Conservation (phyloP, 1,140 invertebrate genomes). For the Agrilus planipennis region DNA sequence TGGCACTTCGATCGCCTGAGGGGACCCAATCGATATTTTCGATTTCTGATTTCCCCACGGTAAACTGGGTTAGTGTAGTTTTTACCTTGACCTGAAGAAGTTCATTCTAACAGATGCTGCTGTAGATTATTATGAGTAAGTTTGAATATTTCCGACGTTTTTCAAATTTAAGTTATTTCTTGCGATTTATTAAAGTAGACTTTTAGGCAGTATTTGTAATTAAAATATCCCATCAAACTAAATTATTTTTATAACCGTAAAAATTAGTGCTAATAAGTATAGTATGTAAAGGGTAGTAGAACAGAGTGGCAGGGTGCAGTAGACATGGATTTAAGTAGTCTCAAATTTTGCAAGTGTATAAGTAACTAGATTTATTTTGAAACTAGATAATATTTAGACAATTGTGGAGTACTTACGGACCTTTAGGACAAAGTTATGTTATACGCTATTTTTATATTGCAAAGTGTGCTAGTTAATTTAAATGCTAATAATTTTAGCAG, state of each 20-base stretch:
- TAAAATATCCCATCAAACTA: neutral
- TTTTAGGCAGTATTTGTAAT: neutral
- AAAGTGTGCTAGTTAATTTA: too few relatives aligned
- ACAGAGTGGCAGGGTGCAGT: too few relatives aligned
- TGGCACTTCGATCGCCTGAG: constrained; percentile 18
- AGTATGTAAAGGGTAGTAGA: too few relatives aligned
- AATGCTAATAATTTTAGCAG: too few relatives aligned
- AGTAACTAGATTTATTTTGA: too few relatives aligned
- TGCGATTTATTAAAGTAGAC: neutral
- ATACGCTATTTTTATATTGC: too few relatives aligned
- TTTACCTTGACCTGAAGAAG: constrained; percentile 16
- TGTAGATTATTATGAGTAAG: neutral
- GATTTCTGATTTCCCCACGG: constrained; percentile 18
- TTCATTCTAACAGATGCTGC: neutral
- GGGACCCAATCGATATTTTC: constrained; percentile 27
- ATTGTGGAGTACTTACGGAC: too few relatives aligned
- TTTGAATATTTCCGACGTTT: neutral
- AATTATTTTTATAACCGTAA: neutral
- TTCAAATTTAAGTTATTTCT: neutral
- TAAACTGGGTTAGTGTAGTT: constrained; percentile 21
- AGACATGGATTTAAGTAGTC: too few relatives aligned
- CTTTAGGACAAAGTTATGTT: too few relatives aligned
- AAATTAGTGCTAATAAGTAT: neutral
- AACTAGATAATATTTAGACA: too few relatives aligned
- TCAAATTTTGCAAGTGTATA: too few relatives aligned